Conservation (phyloP, 2,797 vertebrate genomes). For the Siniperca undulata region DNA sequence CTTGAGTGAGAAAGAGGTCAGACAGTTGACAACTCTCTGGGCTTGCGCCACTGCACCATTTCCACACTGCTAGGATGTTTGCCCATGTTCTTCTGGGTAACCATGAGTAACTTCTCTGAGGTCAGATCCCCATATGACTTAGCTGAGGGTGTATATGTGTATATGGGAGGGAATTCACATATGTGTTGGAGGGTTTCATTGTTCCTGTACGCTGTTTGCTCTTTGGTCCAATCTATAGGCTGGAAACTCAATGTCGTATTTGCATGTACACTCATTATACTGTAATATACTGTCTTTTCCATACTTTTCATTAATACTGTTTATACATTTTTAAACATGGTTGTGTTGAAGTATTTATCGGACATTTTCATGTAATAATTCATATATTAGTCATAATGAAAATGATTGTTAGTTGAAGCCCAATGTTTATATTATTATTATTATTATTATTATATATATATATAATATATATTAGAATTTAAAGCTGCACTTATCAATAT, state of each 20-base stretch:
- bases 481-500: too few relatives aligned
- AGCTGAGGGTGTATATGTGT: not conserved
- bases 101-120: slow-evolving; percentile 29
- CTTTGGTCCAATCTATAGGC: not conserved
- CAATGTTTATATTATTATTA: too few relatives aligned
- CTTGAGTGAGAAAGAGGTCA: slow-evolving; percentile 40
- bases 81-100: slow-evolving; percentile 39
- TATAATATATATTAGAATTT: too few relatives aligned
- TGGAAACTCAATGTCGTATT: not conserved
- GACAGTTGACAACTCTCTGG: slow-evolving; percentile 24
- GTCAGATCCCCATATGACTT: not conserved
- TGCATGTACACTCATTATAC: not conserved
- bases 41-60: slow-evolving; percentile 21
- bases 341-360: not conserved
- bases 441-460: too few relatives aligned
- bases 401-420: too few relatives aligned
- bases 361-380: too few relatives aligned
- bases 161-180: too few relatives aligned
- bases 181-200: not conserved
- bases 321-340: not conserved
- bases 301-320: not conserved
- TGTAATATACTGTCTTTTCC: not conserved
- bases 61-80: slow-evolving; percentile 44
- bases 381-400: too few relatives aligned
- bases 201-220: not conserved